Percentiles rank a stretch among this genome's conserved stretches.
Evolutionary conservation across 2,797 vertebrate genomes (phyloP).

Genomic region (Phoxinus dragarum): DNA sequence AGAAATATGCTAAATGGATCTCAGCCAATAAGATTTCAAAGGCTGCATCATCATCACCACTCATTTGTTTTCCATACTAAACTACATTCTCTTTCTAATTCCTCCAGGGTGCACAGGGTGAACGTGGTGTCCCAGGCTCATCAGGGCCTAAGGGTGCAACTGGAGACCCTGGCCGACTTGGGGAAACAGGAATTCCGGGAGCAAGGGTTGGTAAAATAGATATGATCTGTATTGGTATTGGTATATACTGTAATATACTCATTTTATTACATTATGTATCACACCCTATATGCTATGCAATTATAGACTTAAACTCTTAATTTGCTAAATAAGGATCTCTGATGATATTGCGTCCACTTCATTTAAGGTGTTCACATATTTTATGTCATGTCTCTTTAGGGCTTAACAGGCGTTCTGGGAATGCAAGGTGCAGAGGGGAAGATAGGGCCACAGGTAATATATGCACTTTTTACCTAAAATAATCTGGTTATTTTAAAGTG

Average conservation of each 20-base stretch:
- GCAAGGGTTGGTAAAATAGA: constrained; percentile 85
- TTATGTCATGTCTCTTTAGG: constrained; percentile 74
- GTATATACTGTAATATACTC: not conserved
- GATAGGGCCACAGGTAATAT: constrained; percentile 88
- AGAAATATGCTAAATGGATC: constrained; percentile 11
- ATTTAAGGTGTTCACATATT: not conserved
- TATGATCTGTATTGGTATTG: not conserved
- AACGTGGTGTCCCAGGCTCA: constrained; percentile 86
- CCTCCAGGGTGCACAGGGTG: constrained; percentile 90
- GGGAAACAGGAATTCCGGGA: constrained; percentile 93
- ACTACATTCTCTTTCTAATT: not conserved
- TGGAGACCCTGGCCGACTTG: constrained; percentile 91
- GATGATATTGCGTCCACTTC: not conserved
- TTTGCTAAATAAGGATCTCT: not conserved
- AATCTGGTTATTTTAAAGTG: not conserved
- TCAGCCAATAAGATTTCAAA: not conserved
- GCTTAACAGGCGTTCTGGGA: constrained; percentile 91
- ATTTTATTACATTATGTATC: not conserved
- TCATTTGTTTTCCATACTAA: not conserved
- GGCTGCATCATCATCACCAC: not conserved
- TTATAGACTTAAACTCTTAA: not conserved
- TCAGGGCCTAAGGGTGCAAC: constrained; percentile 86
- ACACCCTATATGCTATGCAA: not conserved
- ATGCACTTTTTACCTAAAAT: not conserved
- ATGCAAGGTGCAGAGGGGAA: constrained; percentile 93